Evolutionary conservation across 2,888 invertebrate species (phyloP), one percentile per base, ranked within the genome.

Genomic region (Tachina grossa): DNA sequence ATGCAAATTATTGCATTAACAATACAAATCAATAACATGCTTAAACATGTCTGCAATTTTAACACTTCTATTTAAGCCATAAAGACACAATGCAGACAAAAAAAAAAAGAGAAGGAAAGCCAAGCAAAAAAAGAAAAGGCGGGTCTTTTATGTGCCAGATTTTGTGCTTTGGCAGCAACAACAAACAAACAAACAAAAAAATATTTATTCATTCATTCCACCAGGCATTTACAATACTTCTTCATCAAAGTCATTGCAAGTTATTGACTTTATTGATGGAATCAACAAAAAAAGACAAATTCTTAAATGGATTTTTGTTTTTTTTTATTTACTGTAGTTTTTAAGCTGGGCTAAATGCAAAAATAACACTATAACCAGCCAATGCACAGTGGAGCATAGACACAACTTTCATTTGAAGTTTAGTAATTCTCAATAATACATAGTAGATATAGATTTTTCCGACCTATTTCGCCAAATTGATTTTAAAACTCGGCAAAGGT

Each of bases 231-330:
- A 65, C 41, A 63, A 69, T 71, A 83, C 49, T 77, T 83, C 77
- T 77, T 78, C 77, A 78, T 83, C 83, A 83, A 78, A 83, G 83
- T 83, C 83, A 78, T 74, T 83, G 72, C 72, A 74, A 72, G 83
- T 83, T 83, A 83, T 83, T 83, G 83, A 83, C 77, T 83, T 83
- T 78, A 72, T 78, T 83, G 83, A 82, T 82, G 76, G 76, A 69
- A 65, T 79, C 45, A 63, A 55, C 53, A 19, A 55, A 19, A 71
- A 55, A 72, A 31, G 41, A 55, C 41, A 74, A 76, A 82, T 69
- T 55, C 69, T 80, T 74, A 59, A 66, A 72, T 65, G 72, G 41
- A 72, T 79, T 79, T 77, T 71, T 71, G 13, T n/a, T 31, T 78
- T 57, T 41, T 68, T 13, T 16, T 43, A 39, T 53, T 53, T 53